Conservation (phyloP, 35 echinoderm and acorn worm genomes). For the Nesometra sesokonis region DNA sequence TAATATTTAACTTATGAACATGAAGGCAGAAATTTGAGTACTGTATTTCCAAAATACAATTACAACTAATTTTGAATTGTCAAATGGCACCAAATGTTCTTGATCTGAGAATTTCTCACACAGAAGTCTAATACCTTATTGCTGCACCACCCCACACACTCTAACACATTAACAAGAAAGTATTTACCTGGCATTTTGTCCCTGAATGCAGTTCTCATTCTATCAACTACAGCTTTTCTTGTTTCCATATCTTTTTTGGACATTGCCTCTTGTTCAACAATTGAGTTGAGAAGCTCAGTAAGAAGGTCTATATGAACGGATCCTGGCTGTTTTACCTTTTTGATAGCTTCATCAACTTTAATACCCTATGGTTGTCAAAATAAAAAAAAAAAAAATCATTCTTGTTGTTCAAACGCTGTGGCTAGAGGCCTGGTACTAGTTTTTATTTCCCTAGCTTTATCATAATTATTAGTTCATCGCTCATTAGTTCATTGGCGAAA, state of each 20-base stretch:
- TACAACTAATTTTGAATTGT: no score
- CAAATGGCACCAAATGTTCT: no score
- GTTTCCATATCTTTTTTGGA: conserved; percentile 37
- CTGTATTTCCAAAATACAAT: no score
- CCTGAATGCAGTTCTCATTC: conserved; percentile 29
- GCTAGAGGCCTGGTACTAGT: no score
- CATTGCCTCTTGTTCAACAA: conserved; percentile 30
- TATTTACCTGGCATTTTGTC: conserved; percentile 42
- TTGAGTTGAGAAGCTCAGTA: conserved; percentile 26
- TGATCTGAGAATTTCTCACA: no score
- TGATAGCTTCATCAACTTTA: conserved; percentile 40
- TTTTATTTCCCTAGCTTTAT: no score
- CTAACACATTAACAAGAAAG: not conserved
- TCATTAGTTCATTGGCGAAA: no score
- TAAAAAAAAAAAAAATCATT: no score
- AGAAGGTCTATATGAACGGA: conserved; percentile 42
- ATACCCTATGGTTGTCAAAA: conserved; percentile 28
- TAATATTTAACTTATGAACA: no score
- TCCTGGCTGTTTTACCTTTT: conserved; percentile 22
- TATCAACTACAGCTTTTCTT: conserved; percentile 26
- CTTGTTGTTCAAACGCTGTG: not conserved
- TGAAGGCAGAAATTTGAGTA: no score
- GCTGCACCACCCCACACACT: conserved; percentile 53
- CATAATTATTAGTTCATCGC: no score
- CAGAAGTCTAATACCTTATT: no score